These are phyloP conservation scores for Elymnias hypermnestra DNA, from an alignment of 1,140 invertebrate species.

Conservation along the genomic window DNA sequence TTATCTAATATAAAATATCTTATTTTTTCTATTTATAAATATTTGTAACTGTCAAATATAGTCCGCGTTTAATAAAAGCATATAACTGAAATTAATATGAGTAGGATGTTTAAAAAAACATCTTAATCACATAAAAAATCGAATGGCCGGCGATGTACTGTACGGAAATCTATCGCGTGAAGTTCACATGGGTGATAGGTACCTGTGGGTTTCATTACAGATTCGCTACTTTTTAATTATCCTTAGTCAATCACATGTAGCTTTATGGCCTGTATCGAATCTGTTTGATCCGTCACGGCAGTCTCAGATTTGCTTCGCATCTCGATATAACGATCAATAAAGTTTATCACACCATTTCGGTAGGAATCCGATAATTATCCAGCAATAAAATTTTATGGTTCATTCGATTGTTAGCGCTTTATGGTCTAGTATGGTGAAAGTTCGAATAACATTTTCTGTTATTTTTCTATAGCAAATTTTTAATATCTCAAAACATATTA, in stretches of 20 bases:
- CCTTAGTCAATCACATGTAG: slow-evolving; percentile 51
- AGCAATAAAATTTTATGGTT: slow-evolving; percentile 55
- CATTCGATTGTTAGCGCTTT: slow-evolving; percentile 49
- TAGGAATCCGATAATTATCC: slow-evolving; percentile 66
- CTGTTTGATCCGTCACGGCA: slow-evolving; percentile 44
- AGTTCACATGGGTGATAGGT: no score
- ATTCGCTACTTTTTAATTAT: slow-evolving; percentile 66
- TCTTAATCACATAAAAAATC: no score
- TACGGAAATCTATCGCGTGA: no score
- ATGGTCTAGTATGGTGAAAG: slow-evolving; percentile 49
- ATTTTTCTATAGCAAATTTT: slow-evolving; percentile 25
- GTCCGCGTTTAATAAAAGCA: no score
- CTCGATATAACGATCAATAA: slow-evolving; percentile 63
- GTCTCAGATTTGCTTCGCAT: slow-evolving; percentile 50
- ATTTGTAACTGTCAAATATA: no score
- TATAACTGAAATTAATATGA: no score
- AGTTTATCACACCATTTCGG: slow-evolving; percentile 71
- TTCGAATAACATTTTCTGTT: slow-evolving; percentile 19
- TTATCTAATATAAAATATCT: no score
- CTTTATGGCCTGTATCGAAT: slow-evolving; percentile 48
- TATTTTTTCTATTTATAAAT: no score
- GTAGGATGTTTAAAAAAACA: no score
- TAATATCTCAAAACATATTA: slow-evolving; percentile 24
- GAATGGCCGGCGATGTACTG: no score
- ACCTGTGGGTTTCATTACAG: slow-evolving; percentile 19